Evolutionary conservation across 2,888 invertebrate species (phyloP), one percentile per base, ranked within the genome.

Genomic region (Fragum sueziense): DNA sequence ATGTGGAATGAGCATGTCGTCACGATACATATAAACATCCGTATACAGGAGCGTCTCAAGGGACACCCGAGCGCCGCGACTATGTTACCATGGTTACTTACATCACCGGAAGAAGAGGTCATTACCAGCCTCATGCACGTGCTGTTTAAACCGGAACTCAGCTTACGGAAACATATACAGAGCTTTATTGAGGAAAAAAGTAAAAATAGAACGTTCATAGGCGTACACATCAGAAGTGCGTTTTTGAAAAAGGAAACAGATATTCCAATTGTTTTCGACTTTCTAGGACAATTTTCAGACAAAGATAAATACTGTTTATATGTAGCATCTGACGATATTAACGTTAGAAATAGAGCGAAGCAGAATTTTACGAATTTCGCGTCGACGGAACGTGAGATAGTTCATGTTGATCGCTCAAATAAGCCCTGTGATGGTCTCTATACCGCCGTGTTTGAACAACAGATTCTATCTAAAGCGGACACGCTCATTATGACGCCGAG

Each of bases 391-490:
- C 3, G 69, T 51, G 33, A 22, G n/a, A 76, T 82, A 6, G 62
- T 82, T 4, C 82, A 82, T 47, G 41, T 82, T n/a, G 82, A 82
- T 70, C 34, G 37, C n/a, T 61, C 25, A 25, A 54, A 37, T 7
- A 54, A 65, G 17, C 34, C 59, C 1, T 82, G 82, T 65, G 71
- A 74, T 0, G 79, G 76, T 17, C 61, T 82, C 14, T 71, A 70
- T 41, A 76, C 68, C 14, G 79, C 62, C 17, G n/a, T 82, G n/a
- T 70, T 76, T 29, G 82, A 82, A 20, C 79, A 79, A 25, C 67
- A 69, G n/a, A 29, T 82, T 41, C 70, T 82, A 6, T 54, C 74
- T 0, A 62, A 37, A 14, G 79, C 78, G 68, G 82, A 79, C 37
- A 29, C 41, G 1, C 57, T 82, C 2, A 25, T 82, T 11, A 34